Evolutionary conservation across 2,888 invertebrate genomes (phyloP).

Genomic region (Zhengitettix transpicula): DNA sequence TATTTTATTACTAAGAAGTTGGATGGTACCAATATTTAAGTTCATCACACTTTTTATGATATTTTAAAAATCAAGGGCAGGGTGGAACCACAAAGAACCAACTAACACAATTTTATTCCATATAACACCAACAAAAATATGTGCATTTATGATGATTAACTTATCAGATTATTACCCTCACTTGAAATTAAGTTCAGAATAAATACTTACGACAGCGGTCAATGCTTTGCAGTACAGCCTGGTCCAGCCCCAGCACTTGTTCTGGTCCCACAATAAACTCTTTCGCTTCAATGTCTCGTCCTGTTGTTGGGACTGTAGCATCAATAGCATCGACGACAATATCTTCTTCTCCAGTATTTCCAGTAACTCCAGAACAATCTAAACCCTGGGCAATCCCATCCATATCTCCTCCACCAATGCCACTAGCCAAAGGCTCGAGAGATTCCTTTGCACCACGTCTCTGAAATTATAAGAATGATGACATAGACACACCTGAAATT

Average conservation of each 20-base stretch:
- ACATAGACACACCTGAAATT: too few relatives aligned
- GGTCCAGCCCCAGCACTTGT: slow-evolving; percentile 73
- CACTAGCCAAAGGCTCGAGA: slow-evolving; percentile 27
- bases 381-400: slow-evolving; percentile 3
- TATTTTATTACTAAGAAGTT: too few relatives aligned
- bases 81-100: too few relatives aligned
- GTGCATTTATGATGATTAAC: too few relatives aligned
- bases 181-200: background rate
- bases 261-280: slow-evolving; percentile 57
- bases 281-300: slow-evolving; percentile 22
- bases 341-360: slow-evolving; percentile 43
- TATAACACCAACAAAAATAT: too few relatives aligned
- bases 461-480: slow-evolving; percentile 20
- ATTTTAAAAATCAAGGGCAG: too few relatives aligned
- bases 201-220: slow-evolving; percentile 57
- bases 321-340: slow-evolving; percentile 52
- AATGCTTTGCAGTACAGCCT: slow-evolving; percentile 81
- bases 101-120: too few relatives aligned
- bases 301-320: slow-evolving; percentile 15
- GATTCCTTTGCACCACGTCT: slow-evolving; percentile 42
- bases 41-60: too few relatives aligned
- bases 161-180: too few relatives aligned
- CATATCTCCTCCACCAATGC: slow-evolving; percentile 6
- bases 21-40: too few relatives aligned
- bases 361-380: slow-evolving; percentile 27